Evolutionary conservation across 2,888 invertebrate genomes (phyloP), one percentile per base, ranked within the genome.

Genomic region (Strigamia crassipes): DNA sequence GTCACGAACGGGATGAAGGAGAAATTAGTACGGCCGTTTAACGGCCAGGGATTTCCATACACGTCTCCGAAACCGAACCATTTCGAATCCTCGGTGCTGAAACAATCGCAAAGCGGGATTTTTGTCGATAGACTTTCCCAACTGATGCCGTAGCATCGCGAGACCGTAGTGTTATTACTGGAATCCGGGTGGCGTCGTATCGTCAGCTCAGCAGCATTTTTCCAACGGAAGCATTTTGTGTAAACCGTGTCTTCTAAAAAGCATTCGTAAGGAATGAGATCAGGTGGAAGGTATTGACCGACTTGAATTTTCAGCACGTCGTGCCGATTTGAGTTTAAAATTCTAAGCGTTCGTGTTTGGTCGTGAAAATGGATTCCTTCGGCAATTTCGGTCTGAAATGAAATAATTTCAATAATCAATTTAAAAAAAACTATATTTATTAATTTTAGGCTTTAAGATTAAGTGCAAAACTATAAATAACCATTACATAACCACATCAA

Each of bases 211-310:
- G 93, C 92, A 9, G 92, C 89, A 83, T 92, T 90, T 85, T 94
- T 92, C 95, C 95, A 96, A 87, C 96, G 95, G 82, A 94, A 89
- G 85, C 96, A 96, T 9, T 93, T 90, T 1, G 92, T 92, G 1
- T 92, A 92, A 0, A 87, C 85, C 21, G 88, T 89, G 0, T 90
- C 89, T 83, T 92, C 90, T 82, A 90, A 86, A 85, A 84, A 83
- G 80, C 86, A 86, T 23, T 92, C 15, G 91, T 91, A 84, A 83
- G 85, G 84, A 51, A 85, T 84, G 80, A 85, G 85, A 27, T 83
- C 84, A 15, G 79, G 81, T 15, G 84, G 84, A 13, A 87, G 34
- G 87, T 87, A 41, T 18, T 90, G 86, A 85, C 92, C 94, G 38
- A 94, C 88, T 83, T 89, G 90, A 0, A 93, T 94, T 46, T 90